Evolutionary conservation across 2,888 invertebrate species (phyloP), one percentile per base, ranked within the genome.

Genomic region (Lasioglossum malachurum): DNA sequence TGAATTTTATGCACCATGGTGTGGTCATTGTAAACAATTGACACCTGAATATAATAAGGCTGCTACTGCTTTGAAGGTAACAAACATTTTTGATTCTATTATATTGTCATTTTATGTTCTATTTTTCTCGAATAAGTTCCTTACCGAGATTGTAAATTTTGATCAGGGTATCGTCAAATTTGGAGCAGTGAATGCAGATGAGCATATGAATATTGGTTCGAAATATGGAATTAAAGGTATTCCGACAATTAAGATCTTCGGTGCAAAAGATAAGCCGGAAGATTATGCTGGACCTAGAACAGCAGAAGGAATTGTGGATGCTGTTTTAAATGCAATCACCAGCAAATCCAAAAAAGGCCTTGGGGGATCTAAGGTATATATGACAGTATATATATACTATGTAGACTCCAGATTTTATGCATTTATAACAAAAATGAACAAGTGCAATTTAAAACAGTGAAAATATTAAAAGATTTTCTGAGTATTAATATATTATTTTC

Each of bases 1-100:
- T 1, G 99, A 99, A 94, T 99, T 99, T 95, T 99, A 97, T 95
- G 99, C 99, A 0, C 99, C 99, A 0, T 99, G 99, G 99, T 99
- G 98, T 95, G 98, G 98, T 19, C 98, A 98, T 94, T 98, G 99
- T 95, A 97, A 99, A 95, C 97, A 96, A 86, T 96, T 99, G 71
- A 98, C 97, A 71, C 98, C 99, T 1, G 99, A 99, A 94, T 99
- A 99, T 96, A 97, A 98, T 87, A 99, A 99, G 96, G 97, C 98
- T 77, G 99, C 99, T 2, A 97, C 96, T 89, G 99, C 99, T 0
- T 96, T 99, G 0, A 99, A 99, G 97, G 98, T 98, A 96, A 82
- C 27, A 23, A 14, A 49, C 23, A 49, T 14, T 31, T 49, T 1
- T 10, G 2, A 23, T 49, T 19, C 69, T 75, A 4, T 53, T 14